phyloP scores from a whole-genome alignment of 1,140 invertebrate genomes.

The Stegodyphus dumicola region DNA sequence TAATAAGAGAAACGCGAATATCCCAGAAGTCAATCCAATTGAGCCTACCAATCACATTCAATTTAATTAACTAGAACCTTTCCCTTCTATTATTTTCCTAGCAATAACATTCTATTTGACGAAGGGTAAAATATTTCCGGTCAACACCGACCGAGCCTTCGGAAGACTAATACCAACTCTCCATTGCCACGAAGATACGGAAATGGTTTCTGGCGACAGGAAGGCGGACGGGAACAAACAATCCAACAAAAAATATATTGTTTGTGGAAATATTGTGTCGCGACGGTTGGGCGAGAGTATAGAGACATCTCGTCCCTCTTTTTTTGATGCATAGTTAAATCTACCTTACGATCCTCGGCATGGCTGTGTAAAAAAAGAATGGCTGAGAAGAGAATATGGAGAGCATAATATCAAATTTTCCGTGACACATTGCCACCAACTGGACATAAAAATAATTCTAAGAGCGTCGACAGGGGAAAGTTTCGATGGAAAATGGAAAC shows the following conservation, averaged over 20 bases:
- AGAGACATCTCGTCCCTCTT: not conserved
- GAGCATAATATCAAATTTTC: conserved; percentile 28
- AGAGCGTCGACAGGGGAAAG: not conserved
- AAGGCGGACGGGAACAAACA: not conserved
- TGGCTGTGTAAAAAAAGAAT: conserved; percentile 12
- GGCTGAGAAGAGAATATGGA: conserved; percentile 10
- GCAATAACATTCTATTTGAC: not conserved
- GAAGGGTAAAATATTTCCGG: not conserved
- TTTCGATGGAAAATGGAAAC: not conserved
- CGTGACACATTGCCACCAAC: conserved; percentile 16
- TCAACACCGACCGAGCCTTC: not conserved
- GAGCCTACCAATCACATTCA: not conserved
- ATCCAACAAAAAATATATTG: conserved; percentile 24
- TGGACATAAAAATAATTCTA: conserved; percentile 13
- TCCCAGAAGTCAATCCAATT: too few species aligned
- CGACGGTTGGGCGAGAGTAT: conserved; percentile 1
- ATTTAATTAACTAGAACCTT: not conserved
- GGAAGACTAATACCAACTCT: not conserved
- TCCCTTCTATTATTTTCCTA: not conserved
- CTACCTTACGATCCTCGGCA: not conserved
- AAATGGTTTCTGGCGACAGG: conserved; percentile 36
- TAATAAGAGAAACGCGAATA: too few species aligned
- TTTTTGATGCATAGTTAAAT: conserved; percentile 27
- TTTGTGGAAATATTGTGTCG: conserved; percentile 25
- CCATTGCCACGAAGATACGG: not conserved